Conservation (phyloP, 2,888 invertebrate genomes). For the Mimachlamys varia region DNA sequence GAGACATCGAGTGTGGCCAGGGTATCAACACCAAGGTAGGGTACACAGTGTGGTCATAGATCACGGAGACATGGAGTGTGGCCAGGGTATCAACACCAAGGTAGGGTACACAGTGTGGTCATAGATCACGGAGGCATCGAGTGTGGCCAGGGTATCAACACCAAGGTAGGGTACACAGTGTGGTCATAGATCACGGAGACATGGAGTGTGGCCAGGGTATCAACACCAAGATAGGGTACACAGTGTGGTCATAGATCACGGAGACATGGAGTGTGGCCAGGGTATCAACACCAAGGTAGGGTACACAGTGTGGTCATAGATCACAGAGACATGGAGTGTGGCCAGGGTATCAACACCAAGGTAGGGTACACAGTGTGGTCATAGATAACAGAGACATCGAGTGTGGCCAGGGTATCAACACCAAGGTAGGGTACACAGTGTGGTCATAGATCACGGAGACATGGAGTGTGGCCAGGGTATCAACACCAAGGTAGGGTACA, state of each 20-base stretch:
- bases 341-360: conserved; percentile 93
- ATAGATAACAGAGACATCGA: conserved; percentile 85
- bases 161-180: conserved; percentile 84
- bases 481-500: conserved; percentile 89
- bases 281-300: conserved; percentile 90
- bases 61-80: conserved; percentile 85
- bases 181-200: conserved; percentile 61
- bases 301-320: conserved; percentile 68
- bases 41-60: conserved; percentile 86
- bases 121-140: conserved; percentile 77
- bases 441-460: conserved; percentile 85
- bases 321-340: conserved; percentile 81
- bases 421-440: conserved; percentile 84
- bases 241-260: conserved; percentile 87
- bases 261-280: conserved; percentile 86
- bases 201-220: conserved; percentile 89
- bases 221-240: conserved; percentile 87
- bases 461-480: conserved; percentile 89
- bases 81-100: conserved; percentile 93
- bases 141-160: conserved; percentile 91
- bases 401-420: conserved; percentile 90
- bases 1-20: conserved; percentile 86
- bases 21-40: conserved; percentile 90
- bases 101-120: conserved; percentile 71
- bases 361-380: conserved; percentile 79